phyloP scores from a whole-genome alignment of 2,888 invertebrate genomes.

The Blera fallax region DNA sequence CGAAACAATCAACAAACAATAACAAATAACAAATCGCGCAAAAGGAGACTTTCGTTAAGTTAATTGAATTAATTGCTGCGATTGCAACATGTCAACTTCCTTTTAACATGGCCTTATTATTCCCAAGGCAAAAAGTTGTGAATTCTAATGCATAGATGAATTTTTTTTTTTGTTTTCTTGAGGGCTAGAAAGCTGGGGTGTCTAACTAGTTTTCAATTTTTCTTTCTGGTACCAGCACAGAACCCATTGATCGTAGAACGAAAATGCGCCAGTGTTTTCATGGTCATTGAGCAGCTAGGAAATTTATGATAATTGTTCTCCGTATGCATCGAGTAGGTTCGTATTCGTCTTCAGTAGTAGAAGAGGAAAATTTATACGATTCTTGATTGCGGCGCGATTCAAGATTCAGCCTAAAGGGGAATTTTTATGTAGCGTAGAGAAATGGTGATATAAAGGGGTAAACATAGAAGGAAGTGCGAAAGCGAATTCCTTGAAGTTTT shows the following conservation, averaged over 20 bases:
- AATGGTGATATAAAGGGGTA: slow-evolving; percentile 6
- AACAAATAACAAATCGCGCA: slow-evolving; percentile 59
- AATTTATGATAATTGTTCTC: slow-evolving; percentile 62
- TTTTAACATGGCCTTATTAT: slow-evolving; percentile 45
- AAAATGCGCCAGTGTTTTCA: slow-evolving; percentile 49
- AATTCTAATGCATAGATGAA: slow-evolving; percentile 24
- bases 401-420: not conserved
- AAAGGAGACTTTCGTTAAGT: slow-evolving; percentile 62
- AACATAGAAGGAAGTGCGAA: slow-evolving; percentile 17
- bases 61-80: slow-evolving; percentile 67
- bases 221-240: not conserved
- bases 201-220: slow-evolving; percentile 14
- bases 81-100: slow-evolving; percentile 71
- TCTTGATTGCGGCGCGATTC: slow-evolving; percentile 14
- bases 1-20: slow-evolving; percentile 12
- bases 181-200: slow-evolving; percentile 41
- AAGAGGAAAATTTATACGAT: slow-evolving; percentile 49
- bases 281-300: slow-evolving; percentile 53
- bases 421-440: slow-evolving; percentile 15
- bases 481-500: slow-evolving; percentile 11
- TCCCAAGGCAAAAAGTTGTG: not conserved
- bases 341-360: not conserved
- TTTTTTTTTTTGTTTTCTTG: not conserved
- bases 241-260: not conserved
- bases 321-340: slow-evolving; percentile 9